phyloP scores from a whole-genome alignment of 2,797 vertebrate species.

The Emys orbicularis region DNA sequence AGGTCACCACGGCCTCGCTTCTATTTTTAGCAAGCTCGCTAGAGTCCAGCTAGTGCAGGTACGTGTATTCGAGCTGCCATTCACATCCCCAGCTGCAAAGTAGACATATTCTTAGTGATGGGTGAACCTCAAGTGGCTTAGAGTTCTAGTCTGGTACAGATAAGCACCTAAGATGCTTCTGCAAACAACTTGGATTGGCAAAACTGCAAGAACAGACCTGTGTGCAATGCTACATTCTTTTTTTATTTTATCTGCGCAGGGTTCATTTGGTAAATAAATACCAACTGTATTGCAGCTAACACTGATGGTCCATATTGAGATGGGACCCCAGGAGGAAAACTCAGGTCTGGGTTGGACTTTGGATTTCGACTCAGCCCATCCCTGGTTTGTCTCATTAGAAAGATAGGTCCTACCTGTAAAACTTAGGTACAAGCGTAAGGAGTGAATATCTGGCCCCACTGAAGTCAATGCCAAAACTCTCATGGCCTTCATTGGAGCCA shows the following conservation, averaged over 20 bases:
- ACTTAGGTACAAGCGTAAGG: background rate
- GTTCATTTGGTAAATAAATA: rapidly evolving
- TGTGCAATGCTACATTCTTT: background rate
- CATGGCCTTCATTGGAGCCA: rapidly evolving
- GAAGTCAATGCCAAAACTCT: background rate
- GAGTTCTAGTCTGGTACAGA: background rate
- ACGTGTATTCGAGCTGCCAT: background rate
- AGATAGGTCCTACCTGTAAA: background rate
- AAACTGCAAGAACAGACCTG: background rate
- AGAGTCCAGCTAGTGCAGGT: background rate
- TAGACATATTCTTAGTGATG: background rate
- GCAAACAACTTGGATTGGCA: rapidly evolving
- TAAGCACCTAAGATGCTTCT: background rate
- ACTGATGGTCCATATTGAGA: background rate
- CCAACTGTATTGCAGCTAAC: background rate
- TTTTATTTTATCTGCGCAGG: slow-evolving; percentile 1
- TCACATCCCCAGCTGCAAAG: background rate
- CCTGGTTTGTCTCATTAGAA: background rate
- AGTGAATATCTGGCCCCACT: rapidly evolving
- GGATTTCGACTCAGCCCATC: background rate
- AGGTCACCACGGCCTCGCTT: background rate
- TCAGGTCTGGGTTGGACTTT: rapidly evolving
- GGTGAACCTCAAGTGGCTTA: background rate
- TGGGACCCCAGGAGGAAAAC: background rate
- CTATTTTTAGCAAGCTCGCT: background rate